These are phyloP conservation scores for Drosophila virilis DNA, from an alignment of 1,140 invertebrate species.

Conservation along the genomic window DNA sequence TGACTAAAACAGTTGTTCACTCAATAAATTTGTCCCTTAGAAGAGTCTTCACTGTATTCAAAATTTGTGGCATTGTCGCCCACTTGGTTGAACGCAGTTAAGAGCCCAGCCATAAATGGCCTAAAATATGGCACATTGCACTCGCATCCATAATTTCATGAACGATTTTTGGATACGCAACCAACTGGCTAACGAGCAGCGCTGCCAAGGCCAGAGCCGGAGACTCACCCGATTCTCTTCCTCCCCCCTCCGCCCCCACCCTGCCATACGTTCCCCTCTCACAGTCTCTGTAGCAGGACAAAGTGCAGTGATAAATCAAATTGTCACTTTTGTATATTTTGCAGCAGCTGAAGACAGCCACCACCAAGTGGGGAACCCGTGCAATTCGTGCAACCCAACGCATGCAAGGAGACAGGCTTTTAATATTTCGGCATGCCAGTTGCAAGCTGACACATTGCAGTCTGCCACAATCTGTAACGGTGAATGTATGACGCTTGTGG, in stretches of 20 bases:
- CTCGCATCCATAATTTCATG: slow-evolving; percentile 68
- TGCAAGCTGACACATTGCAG: slow-evolving; percentile 18
- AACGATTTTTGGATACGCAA: slow-evolving; percentile 55
- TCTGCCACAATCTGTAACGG: slow-evolving; percentile 17
- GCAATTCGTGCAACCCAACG: slow-evolving; percentile 22
- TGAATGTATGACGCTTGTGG: slow-evolving; percentile 3
- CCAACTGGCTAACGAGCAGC: slow-evolving; percentile 24
- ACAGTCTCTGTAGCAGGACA: slow-evolving; percentile 31
- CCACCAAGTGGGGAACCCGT: slow-evolving; percentile 8
- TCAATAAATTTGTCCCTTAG: background rate
- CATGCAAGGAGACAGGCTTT: slow-evolving; percentile 50
- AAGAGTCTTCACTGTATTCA: slow-evolving; percentile 7
- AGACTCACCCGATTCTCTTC: background rate
- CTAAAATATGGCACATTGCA: slow-evolving; percentile 73
- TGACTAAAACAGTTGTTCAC: too few relatives aligned
- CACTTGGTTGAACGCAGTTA: slow-evolving; percentile 35
- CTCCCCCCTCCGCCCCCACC: too few relatives aligned
- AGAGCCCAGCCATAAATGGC: slow-evolving; percentile 55
- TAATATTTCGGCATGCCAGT: slow-evolving; percentile 42
- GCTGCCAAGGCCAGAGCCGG: background rate
- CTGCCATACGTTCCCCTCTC: background rate
- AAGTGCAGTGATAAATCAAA: slow-evolving; percentile 84
- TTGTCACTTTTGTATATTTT: slow-evolving; percentile 80
- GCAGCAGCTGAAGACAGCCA: slow-evolving; percentile 65
- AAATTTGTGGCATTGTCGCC: slow-evolving; percentile 39